phyloP scores from a whole-genome alignment of 1,140 invertebrate genomes.

The Popillia japonica region DNA sequence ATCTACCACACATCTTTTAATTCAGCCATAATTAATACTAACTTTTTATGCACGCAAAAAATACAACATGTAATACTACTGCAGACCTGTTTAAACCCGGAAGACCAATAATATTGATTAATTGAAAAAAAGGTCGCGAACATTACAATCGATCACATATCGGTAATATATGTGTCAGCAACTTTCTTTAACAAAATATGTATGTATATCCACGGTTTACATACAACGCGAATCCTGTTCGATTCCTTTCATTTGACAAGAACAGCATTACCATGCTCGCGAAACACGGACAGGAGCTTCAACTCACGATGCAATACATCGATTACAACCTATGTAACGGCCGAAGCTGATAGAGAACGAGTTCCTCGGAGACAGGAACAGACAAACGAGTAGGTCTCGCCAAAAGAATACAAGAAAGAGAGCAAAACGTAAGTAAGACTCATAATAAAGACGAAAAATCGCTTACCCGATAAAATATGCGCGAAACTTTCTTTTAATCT shows the following conservation, averaged over 20 bases:
- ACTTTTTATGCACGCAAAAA: no score
- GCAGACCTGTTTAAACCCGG: neutral
- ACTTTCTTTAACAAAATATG: neutral
- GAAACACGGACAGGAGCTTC: neutral
- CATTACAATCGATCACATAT: neutral
- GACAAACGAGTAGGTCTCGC: neutral
- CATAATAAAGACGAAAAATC: neutral
- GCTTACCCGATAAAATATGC: neutral
- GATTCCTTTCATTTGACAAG: slow-evolving; percentile 1
- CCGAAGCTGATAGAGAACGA: neutral
- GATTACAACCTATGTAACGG: neutral
- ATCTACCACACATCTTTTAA: no score
- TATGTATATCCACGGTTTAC: neutral
- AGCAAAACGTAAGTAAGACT: neutral
- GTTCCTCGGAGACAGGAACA: neutral
- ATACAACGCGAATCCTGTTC: neutral
- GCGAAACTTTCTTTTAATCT: slow-evolving; percentile 7
- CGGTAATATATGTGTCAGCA: slow-evolving; percentile 9
- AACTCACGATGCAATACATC: slow-evolving; percentile 3
- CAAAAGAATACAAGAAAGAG: neutral
- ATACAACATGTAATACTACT: no score
- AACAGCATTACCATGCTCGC: neutral
- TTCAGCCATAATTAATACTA: no score
- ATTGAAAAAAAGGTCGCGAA: slow-evolving; percentile 11
- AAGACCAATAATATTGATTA: neutral